Conservation (phyloP, 2,888 invertebrate genomes). For the Seira ritae region DNA sequence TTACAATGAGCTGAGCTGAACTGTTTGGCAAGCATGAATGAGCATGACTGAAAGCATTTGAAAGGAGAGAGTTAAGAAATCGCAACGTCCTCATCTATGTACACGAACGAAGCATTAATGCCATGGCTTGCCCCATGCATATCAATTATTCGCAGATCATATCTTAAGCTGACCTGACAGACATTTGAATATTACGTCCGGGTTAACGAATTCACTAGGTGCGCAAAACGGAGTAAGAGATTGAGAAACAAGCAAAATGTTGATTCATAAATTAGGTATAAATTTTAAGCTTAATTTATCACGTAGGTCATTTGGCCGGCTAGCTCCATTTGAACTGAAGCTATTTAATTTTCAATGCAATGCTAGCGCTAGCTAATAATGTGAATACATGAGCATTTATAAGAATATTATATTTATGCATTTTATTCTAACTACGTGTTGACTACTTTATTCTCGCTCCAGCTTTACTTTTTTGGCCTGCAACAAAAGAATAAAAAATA, state of each 20-base stretch:
- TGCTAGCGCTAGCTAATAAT: not conserved
- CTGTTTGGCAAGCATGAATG: no score
- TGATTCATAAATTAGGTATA: conserved; percentile 10
- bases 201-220: not conserved
- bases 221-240: no score
- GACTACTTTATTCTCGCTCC: conserved; percentile 4
- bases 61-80: no score
- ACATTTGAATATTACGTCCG: conserved; percentile 15
- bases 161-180: conserved; percentile 10
- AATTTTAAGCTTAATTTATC: conserved; percentile 2
- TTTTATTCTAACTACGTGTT: conserved; percentile 17
- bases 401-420: not conserved
- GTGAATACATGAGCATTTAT: not conserved
- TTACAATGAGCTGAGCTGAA: no score
- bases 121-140: not conserved
- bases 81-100: not conserved
- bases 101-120: not conserved
- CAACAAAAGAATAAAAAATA: conserved; percentile 12
- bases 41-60: no score
- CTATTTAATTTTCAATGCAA: not conserved
- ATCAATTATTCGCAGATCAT: conserved; percentile 14
- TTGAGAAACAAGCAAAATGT: no score
- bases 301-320: not conserved
- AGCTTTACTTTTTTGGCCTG: no score
- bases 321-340: not conserved